Evolutionary conservation across 2,113 vertebrate genomes (phyloP), one percentile per base, ranked within the genome.

Genomic region (Oncorhynchus mykiss): DNA sequence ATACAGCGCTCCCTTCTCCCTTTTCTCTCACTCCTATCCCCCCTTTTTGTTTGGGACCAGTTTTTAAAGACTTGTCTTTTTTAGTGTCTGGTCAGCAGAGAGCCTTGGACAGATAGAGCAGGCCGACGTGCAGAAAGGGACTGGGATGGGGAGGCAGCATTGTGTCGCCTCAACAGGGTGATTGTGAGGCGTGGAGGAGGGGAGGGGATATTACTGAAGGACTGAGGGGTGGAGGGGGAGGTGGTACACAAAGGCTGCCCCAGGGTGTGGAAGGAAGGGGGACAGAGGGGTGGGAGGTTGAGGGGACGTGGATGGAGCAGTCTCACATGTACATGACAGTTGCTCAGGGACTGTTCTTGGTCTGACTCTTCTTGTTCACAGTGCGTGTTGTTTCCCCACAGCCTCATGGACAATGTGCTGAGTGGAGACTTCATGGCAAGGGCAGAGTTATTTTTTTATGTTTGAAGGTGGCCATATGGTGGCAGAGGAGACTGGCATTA

Each of bases 11-110:
- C 34, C 71, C 51, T 22, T 31, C 64, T 54, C 75, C 16, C 54
- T 71, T 49, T 22, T 31, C 64, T 54, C 75, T 54, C 51, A 54
- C 39, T 9, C 39, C 29, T 25, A 27, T 69, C 29, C 54, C 71
- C 70, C 70, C 20, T 76, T 81, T 70, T 75, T 83, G 62, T 84
- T 87, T 86, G 82, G 82, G 24, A 75, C 82, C 78, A 82, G 78
- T 81, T 90, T 92, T 91, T 89, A 78, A 92, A 92, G 90, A 89
- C 86, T 89, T 90, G 90, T 88, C 90, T 93, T 92, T 87, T 88
- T 91, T 90, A 90, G 87, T 91, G 88, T 76, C 83, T 72, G 90
- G 90, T 92, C 89, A 89, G 82, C 73, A 67, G 75, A 75, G 79
- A 78, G 84, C 79, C 82, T 90, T 86, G 92, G 86, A 92, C 87